Evolutionary conservation across 92 coral and sea anemone species (phyloP).

Genomic region (Palythoa caribaeorum): DNA sequence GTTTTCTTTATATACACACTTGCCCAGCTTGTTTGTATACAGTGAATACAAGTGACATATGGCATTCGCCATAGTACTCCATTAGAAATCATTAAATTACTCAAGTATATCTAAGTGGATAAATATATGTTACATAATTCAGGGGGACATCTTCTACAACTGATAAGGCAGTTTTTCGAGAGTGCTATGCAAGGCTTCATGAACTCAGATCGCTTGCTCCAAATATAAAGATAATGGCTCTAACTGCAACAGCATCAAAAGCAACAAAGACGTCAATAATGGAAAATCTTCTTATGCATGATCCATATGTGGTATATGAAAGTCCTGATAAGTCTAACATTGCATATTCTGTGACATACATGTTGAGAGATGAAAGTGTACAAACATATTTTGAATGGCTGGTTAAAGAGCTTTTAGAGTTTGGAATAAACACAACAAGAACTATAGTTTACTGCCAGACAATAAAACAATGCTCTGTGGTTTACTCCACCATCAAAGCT

Average conservation of each 20-base stretch:
- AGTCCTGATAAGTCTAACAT: conserved; percentile 68
- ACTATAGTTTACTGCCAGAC: conserved; percentile 80
- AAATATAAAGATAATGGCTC: conserved; percentile 55
- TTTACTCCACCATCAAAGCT: conserved; percentile 63
- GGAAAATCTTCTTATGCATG: conserved; percentile 64
- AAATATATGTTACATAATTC: not conserved
- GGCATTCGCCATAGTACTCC: not conserved
- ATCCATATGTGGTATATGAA: conserved; percentile 64
- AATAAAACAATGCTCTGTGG: conserved; percentile 67
- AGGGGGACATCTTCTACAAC: conserved; percentile 72
- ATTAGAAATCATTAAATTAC: not conserved
- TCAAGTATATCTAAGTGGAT: not conserved
- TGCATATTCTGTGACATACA: conserved; percentile 66
- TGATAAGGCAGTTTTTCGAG: conserved; percentile 68
- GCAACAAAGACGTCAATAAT: conserved; percentile 56
- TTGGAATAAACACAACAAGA: conserved; percentile 35
- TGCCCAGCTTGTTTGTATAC: conserved; percentile 1
- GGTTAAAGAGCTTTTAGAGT: conserved; percentile 57
- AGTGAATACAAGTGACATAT: not conserved
- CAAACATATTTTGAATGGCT: conserved; percentile 72
- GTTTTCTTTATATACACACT: not conserved
- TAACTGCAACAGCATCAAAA: conserved; percentile 71
- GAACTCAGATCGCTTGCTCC: conserved; percentile 69
- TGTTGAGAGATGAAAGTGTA: conserved; percentile 57
- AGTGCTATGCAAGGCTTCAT: conserved; percentile 57